Evolutionary conservation across 2,888 invertebrate genomes (phyloP).

Genomic region (Metalampra italica): DNA sequence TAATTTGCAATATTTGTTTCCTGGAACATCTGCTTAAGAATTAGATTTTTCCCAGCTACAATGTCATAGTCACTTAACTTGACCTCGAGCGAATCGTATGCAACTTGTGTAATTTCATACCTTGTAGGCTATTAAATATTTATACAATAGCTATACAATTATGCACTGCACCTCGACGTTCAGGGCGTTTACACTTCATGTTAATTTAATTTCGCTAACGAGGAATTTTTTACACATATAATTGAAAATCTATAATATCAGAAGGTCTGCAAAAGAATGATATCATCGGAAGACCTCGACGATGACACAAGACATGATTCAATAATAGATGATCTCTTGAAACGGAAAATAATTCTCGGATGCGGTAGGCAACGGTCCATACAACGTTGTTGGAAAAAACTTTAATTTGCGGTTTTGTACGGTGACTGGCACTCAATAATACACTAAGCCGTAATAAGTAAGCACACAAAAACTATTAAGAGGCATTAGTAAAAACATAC

Average conservation of each 20-base stretch:
- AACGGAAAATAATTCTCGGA: constrained; percentile 21
- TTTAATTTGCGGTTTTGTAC: constrained; percentile 21
- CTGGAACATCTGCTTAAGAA: neutral
- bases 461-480: neutral
- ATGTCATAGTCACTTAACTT: neutral
- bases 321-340: constrained; percentile 30
- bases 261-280: constrained; percentile 54
- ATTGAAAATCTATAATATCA: constrained; percentile 40
- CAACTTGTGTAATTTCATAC: constrained; percentile 5
- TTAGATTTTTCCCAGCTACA: constrained; percentile 6
- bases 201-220: constrained; percentile 2
- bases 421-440: constrained; percentile 3
- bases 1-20: no score
- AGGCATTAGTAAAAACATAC: neutral
- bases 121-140: neutral
- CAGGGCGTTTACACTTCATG: neutral
- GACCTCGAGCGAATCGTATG: constrained; percentile 2
- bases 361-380: constrained; percentile 20
- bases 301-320: constrained; percentile 61
- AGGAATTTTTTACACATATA: neutral
- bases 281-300: constrained; percentile 57
- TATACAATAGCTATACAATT: neutral
- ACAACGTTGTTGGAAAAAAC: constrained; percentile 21
- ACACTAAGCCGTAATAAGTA: neutral
- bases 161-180: neutral